phyloP scores from a whole-genome alignment of 2,888 invertebrate species.

The Tinea semifulvella region DNA sequence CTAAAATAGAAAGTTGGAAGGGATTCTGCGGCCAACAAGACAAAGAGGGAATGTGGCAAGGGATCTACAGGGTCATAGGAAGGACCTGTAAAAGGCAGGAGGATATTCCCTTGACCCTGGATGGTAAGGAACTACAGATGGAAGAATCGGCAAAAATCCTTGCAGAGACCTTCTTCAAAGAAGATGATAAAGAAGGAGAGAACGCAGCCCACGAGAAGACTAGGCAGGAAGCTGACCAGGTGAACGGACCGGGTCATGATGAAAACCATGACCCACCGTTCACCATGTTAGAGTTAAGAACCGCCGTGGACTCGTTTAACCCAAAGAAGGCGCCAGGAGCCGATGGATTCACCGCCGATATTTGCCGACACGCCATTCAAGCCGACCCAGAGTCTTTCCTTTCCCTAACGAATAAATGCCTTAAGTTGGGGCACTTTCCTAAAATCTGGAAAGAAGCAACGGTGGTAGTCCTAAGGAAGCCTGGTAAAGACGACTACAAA shows the following conservation, averaged over 20 bases:
- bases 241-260: not conserved
- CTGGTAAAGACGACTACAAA: conserved; percentile 16
- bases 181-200: not conserved
- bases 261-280: not conserved
- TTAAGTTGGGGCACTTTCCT: conserved; percentile 17
- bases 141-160: not conserved
- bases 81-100: not conserved
- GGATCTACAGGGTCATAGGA: conserved; percentile 1
- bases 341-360: not conserved
- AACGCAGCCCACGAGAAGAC: not conserved
- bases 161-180: not conserved
- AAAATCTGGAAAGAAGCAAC: conserved; percentile 16
- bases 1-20: too few relatives aligned
- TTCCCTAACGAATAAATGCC: conserved; percentile 14
- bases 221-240: not conserved
- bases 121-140: not conserved
- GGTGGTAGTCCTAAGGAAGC: conserved; percentile 17
- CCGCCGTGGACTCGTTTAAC: not conserved
- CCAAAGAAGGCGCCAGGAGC: not conserved
- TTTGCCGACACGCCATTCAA: too few relatives aligned
- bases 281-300: not conserved
- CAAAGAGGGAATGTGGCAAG: conserved; percentile 1
- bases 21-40: too few relatives aligned
- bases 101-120: not conserved
- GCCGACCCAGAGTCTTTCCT: conserved; percentile 8